These are phyloP conservation scores for Alitta virens DNA, from an alignment of 2,888 invertebrate species.

Conservation along the genomic window DNA sequence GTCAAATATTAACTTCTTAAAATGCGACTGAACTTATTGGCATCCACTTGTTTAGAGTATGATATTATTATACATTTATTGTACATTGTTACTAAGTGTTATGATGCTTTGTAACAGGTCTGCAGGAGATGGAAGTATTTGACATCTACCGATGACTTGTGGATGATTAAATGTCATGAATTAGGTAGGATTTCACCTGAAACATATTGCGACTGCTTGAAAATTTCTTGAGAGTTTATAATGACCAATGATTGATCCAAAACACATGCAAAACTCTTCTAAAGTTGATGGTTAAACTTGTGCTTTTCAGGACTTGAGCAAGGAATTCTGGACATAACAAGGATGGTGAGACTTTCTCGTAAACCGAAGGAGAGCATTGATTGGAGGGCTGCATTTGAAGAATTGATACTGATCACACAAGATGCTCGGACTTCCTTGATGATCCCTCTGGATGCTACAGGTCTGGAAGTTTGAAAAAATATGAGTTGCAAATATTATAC, in stretches of 20 bases:
- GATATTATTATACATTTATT: background rate
- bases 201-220: too few species aligned
- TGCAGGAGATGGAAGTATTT: constrained; percentile 31
- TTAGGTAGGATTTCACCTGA: constrained; percentile 34
- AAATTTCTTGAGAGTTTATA: too few species aligned
- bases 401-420: constrained; percentile 28
- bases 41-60: background rate
- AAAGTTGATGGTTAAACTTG: too few species aligned
- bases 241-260: too few species aligned
- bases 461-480: too few species aligned
- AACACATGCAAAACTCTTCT: too few species aligned
- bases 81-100: background rate
- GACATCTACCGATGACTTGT: constrained; percentile 43
- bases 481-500: too few species aligned
- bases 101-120: constrained; percentile 26
- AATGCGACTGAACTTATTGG: background rate
- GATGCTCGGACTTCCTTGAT: constrained; percentile 8
- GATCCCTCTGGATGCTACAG: background rate
- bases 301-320: constrained; percentile 9
- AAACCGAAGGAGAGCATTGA: constrained; percentile 38
- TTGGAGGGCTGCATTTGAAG: constrained; percentile 45
- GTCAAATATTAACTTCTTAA: background rate
- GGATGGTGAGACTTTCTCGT: constrained; percentile 36
- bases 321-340: constrained; percentile 42
- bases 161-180: constrained; percentile 52